Evolutionary conservation across 2,888 invertebrate species (phyloP).

Genomic region (Aphodius sticticus): DNA sequence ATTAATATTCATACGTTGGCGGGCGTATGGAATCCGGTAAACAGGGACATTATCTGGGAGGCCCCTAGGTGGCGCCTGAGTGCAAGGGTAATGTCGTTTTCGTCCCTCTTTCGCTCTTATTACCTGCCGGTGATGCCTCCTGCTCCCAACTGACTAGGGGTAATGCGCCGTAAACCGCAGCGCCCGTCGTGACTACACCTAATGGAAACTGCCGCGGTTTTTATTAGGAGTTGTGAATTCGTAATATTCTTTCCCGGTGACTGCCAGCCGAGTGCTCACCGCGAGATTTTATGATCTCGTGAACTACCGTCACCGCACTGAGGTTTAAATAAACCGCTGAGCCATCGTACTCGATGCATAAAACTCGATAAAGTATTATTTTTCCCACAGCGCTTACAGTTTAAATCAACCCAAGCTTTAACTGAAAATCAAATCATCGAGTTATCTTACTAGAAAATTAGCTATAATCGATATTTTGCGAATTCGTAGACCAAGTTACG

Average conservation of each 20-base stretch:
- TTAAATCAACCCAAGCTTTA: no score
- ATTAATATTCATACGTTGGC: slow-evolving; percentile 55
- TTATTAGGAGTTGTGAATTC: neutral
- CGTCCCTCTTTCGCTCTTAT: neutral
- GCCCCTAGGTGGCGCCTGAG: neutral
- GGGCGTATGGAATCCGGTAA: slow-evolving; percentile 49
- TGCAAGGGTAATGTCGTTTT: neutral
- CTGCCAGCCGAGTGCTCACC: neutral
- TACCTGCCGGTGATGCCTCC: neutral
- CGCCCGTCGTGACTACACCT: neutral
- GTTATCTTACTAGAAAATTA: no score
- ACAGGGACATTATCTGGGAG: slow-evolving; percentile 37
- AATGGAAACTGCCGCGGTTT: neutral
- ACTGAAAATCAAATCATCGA: no score
- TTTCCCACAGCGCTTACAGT: no score
- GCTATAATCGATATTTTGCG: no score
- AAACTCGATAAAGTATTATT: neutral
- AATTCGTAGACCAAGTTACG: no score
- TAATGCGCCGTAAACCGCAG: neutral
- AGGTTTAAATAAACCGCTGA: neutral
- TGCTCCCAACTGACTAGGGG: neutral
- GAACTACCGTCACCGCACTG: neutral
- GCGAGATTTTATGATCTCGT: neutral
- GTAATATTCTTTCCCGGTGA: neutral
- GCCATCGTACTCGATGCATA: neutral